Conservation (phyloP, 2,888 invertebrate genomes). For the Lycia hirtaria region DNA sequence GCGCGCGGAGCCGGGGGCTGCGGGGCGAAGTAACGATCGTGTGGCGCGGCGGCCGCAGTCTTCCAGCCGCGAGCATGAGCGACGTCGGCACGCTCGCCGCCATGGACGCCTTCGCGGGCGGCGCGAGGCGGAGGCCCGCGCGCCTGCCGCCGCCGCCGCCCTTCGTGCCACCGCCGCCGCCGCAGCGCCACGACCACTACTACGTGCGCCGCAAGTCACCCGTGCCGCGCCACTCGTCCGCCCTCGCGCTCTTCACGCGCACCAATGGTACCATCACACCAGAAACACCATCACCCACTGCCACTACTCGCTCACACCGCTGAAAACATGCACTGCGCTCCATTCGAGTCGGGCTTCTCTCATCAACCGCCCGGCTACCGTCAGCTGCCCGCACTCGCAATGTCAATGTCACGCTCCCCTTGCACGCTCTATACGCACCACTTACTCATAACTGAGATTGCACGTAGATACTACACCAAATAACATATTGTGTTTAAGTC, state of each 20-base stretch:
- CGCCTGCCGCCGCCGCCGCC: conserved; percentile 81
- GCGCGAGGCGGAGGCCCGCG: conserved; percentile 78
- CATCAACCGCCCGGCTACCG: conserved; percentile 35
- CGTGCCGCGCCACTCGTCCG: conserved; percentile 72
- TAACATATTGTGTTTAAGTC: conserved; percentile 21
- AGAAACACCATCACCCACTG: not conserved
- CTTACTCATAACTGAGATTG: conserved; percentile 5
- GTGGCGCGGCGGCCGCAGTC: conserved; percentile 75
- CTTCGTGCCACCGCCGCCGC: conserved; percentile 80
- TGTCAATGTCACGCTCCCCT: conserved; percentile 67
- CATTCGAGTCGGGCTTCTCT: not conserved
- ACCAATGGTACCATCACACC: conserved; percentile 67
- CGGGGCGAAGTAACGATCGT: conserved; percentile 71
- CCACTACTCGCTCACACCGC: not conserved
- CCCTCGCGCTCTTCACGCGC: conserved; percentile 80
- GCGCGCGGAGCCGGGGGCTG: conserved; percentile 74
- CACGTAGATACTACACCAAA: not conserved
- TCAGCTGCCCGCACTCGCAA: conserved; percentile 53
- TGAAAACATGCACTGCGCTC: not conserved
- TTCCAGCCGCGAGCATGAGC: conserved; percentile 83
- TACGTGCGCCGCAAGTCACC: conserved; percentile 83
- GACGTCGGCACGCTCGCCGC: conserved; percentile 84
- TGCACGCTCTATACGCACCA: conserved; percentile 44
- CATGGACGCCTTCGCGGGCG: conserved; percentile 84
- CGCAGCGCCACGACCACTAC: conserved; percentile 79